phyloP scores from a whole-genome alignment of 2,113 vertebrate genomes.

The Lutjanus erythropterus region DNA sequence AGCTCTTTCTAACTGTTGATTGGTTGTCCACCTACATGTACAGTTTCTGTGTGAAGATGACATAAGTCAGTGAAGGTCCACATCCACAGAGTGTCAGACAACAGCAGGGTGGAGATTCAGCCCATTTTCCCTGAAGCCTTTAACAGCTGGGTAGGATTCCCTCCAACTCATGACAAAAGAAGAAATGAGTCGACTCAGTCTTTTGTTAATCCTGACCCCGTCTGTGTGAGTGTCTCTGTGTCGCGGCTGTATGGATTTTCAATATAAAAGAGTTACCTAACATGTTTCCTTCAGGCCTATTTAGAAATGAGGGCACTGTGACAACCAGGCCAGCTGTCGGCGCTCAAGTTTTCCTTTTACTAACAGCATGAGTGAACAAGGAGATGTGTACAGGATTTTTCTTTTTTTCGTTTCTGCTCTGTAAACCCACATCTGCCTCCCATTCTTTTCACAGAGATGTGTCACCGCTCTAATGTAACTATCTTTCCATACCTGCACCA shows the following conservation, averaged over 20 bases:
- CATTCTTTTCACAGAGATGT: background rate
- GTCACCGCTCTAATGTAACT: background rate
- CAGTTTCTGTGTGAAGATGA: no score
- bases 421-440: background rate
- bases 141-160: background rate
- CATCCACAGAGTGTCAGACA: slow-evolving; percentile 5
- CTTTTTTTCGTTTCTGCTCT: background rate
- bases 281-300: slow-evolving; percentile 4
- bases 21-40: no score
- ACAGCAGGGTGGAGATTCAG: background rate
- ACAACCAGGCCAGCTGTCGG: slow-evolving; percentile 22
- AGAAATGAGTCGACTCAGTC: slow-evolving; percentile 1
- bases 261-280: slow-evolving; percentile 7
- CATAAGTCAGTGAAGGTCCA: background rate
- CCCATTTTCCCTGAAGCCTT: background rate
- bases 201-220: background rate
- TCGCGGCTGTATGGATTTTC: background rate
- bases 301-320: slow-evolving; percentile 23
- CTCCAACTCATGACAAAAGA: background rate
- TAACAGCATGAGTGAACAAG: background rate
- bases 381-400: background rate
- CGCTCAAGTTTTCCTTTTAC: slow-evolving; percentile 9
- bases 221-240: slow-evolving; percentile 8
- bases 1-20: no score
- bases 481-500: background rate